Conservation (phyloP, 2,797 vertebrate species). For the Oreortyx pictus region DNA sequence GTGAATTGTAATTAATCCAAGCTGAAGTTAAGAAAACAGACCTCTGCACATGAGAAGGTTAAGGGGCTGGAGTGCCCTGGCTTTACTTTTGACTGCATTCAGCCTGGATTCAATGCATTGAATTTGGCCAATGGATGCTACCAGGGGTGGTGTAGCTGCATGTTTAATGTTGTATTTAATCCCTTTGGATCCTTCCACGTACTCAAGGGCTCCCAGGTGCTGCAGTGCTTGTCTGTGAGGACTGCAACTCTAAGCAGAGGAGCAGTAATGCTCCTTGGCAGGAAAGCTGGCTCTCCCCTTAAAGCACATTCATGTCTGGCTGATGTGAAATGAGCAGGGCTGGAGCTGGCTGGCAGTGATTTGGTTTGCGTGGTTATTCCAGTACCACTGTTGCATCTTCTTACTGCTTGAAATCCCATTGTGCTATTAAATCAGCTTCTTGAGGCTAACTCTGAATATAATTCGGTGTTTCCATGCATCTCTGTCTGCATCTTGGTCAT, state of each 20-base stretch:
- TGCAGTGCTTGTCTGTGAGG: neutral
- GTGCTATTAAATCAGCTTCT: neutral
- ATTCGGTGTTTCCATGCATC: neutral
- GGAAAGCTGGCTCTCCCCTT: neutral
- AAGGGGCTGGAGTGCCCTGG: neutral
- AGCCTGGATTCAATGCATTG: neutral
- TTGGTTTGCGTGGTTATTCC: neutral
- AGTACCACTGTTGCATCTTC: neutral
- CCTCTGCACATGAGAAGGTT: neutral
- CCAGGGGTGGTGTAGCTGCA: accelerated
- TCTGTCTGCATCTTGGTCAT: neutral
- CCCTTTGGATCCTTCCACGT: neutral
- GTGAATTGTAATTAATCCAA: neutral
- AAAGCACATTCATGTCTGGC: accelerated
- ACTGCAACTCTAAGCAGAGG: neutral
- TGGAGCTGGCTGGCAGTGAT: neutral
- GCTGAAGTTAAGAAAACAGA: neutral
- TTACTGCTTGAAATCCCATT: neutral
- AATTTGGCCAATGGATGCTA: neutral
- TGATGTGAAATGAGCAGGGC: neutral
- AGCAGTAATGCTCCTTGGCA: neutral
- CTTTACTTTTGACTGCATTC: neutral
- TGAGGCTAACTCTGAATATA: neutral
- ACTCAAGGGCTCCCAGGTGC: neutral
- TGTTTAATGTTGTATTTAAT: neutral